phyloP scores from a whole-genome alignment of 2,888 invertebrate species.

The Latheticus oryzae region DNA sequence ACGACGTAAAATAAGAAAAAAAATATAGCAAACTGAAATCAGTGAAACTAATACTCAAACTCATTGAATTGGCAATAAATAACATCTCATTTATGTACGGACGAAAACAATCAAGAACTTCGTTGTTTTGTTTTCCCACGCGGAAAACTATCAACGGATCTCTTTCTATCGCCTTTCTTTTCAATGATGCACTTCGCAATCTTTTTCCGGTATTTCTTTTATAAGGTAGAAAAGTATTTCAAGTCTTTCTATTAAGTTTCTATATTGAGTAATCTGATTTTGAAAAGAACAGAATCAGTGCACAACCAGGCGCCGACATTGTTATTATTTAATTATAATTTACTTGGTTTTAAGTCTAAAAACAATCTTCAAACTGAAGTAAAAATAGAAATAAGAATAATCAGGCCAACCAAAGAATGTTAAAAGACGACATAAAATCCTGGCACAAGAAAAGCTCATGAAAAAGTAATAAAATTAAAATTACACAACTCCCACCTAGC shows the following conservation, averaged over 20 bases:
- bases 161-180: slow-evolving; percentile 38
- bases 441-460: no score
- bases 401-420: no score
- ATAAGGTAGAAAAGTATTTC: slow-evolving; percentile 23
- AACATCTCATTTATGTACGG: slow-evolving; percentile 41
- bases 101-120: slow-evolving; percentile 42
- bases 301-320: no score
- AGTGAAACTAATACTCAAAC: slow-evolving; percentile 13
- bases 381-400: no score
- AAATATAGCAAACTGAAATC: slow-evolving; percentile 9
- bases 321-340: no score
- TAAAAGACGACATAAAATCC: no score
- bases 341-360: no score
- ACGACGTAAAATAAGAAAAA: slow-evolving; percentile 4
- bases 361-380: no score
- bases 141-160: slow-evolving; percentile 43
- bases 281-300: not conserved
- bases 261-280: slow-evolving; percentile 13
- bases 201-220: slow-evolving; percentile 34
- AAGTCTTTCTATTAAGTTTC: slow-evolving; percentile 27
- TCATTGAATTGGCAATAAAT: slow-evolving; percentile 39
- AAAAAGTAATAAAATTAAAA: no score
- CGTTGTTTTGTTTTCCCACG: slow-evolving; percentile 44
- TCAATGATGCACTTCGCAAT: slow-evolving; percentile 32
- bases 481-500: no score